Base-by-base conservation (phyloP, 2,113 vertebrate genomes). In the Pelvicachromis taeniatus region DNA sequence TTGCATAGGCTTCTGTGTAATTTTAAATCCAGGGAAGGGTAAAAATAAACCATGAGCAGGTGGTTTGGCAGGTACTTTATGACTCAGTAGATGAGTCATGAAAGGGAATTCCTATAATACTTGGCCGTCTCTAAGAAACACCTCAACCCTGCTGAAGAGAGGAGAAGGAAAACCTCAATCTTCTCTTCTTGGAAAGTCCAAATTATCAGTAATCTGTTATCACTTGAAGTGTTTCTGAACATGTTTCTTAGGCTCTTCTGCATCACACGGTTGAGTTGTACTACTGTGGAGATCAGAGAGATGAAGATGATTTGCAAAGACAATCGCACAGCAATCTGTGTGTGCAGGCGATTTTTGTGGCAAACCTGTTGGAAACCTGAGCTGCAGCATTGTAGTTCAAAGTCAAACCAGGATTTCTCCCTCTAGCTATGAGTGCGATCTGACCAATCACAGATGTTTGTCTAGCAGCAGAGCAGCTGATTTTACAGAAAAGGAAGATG, bases 51-150 rank as follows among this genome's bases (percentile, higher is more conserved):
- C 9, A 77, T 9, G 9, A 16, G 48, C 58, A 82, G 31, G 63
- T 21, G 1, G 50, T n/a, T 78, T 80, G 50, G 56, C 59, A 79
- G 80, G 78, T 54, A 10, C 35, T 55, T 29, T 21, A 13, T 65
- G 89, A 87, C 78, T 90, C 79, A 89, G 77, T 85, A 33, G 89
- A 79, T 81, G 84, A 87, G 77, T 88, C 88, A 85, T 77, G n/a
- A 42, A 73, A 85, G 87, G 82, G 68, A 87, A 85, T 56, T 91
- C 85, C 81, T 31, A 7, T 61, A 42, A 70, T 59, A 7, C 77
- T 80, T 54, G 35, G 17, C 61, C 5, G 1, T 42, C 40, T 45
- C 4, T 26, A 35, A 58, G 85, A 88, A 84, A 81, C 68, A 68
- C 78, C 75, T 23, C 2, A 6, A 54, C 73, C 81, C 6, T 8